Evolutionary conservation across 2,888 invertebrate genomes (phyloP).

Genomic region (Melieria picta): DNA sequence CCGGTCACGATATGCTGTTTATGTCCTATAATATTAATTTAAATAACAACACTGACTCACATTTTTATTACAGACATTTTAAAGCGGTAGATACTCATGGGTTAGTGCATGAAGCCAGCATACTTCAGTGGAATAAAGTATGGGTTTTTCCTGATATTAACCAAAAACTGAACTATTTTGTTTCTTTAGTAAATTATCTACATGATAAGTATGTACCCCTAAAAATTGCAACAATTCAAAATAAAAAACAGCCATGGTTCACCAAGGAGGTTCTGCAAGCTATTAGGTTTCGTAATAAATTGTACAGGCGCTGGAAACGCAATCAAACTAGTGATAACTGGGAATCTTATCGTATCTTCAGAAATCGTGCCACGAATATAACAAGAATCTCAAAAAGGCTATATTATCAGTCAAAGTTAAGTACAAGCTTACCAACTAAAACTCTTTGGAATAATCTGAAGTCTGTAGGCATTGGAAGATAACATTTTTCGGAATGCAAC

Average conservation of each 20-base stretch:
- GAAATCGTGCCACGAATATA: too few relatives aligned
- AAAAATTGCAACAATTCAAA: too few relatives aligned
- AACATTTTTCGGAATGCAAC: not conserved
- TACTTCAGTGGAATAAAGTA: not conserved
- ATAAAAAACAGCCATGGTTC: too few relatives aligned
- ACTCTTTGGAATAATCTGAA: slow-evolving; percentile 1
- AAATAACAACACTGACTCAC: not conserved
- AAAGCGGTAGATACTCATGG: not conserved
- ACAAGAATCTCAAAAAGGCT: too few relatives aligned
- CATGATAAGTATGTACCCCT: too few relatives aligned
- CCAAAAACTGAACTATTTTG: not conserved
- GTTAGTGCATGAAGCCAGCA: not conserved
- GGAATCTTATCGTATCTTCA: too few relatives aligned
- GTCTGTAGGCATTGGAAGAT: not conserved
- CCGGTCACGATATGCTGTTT: slow-evolving; percentile 14
- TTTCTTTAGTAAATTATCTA: too few relatives aligned
- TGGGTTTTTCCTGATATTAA: not conserved
- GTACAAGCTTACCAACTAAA: not conserved
- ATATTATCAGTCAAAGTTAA: too few relatives aligned
- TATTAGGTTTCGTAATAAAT: too few relatives aligned
- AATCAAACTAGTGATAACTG: too few relatives aligned
- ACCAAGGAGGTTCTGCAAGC: too few relatives aligned
- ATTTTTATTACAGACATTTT: not conserved
- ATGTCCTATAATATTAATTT: not conserved
- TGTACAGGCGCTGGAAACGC: too few relatives aligned